A percentile compares a stretch with the other conserved stretches of the same genome.
Conservation (phyloP, 2,797 vertebrate genomes). For the Clarias pachynema region DNA sequence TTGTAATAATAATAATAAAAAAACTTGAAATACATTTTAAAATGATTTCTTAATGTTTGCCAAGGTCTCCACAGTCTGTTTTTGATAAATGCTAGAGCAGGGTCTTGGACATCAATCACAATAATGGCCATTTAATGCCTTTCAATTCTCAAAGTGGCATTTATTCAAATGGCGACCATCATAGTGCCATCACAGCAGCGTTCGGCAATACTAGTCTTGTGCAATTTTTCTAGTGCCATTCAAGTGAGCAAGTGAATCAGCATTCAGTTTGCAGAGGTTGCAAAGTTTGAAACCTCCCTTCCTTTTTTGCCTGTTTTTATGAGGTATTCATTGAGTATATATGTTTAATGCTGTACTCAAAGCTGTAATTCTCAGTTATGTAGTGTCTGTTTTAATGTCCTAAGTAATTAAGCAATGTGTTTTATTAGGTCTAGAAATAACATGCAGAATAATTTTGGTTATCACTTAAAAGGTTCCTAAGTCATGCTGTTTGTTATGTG, state of each 20-base stretch:
- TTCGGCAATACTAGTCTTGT: neutral
- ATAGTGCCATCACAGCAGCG: constrained; percentile 18
- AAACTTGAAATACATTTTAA: constrained; percentile 22
- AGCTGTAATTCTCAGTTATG: constrained; percentile 11
- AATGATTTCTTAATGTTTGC: constrained; percentile 36
- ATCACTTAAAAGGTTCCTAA: neutral
- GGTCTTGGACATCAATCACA: constrained; percentile 37
- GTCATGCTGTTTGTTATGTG: neutral
- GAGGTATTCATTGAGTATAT: constrained; percentile 20
- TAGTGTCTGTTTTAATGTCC: constrained; percentile 31
- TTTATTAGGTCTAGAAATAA: constrained; percentile 18
- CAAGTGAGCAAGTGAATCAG: constrained; percentile 65
- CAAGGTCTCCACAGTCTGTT: constrained; percentile 18
- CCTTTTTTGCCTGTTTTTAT: constrained; percentile 7
- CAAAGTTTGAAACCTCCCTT: neutral
- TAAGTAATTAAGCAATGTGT: constrained; percentile 7
- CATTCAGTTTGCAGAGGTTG: constrained; percentile 59
- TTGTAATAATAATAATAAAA: neutral
- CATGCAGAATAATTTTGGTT: neutral
- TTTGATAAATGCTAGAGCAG: constrained; percentile 42
- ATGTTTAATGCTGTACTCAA: neutral
- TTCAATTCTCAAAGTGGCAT: constrained; percentile 28
- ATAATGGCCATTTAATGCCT: constrained; percentile 35
- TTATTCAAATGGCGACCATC: constrained; percentile 33
- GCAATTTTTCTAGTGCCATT: constrained; percentile 52